Base-by-base conservation (phyloP, 2,888 invertebrate genomes). In the Celastrina argiolus region DNA sequence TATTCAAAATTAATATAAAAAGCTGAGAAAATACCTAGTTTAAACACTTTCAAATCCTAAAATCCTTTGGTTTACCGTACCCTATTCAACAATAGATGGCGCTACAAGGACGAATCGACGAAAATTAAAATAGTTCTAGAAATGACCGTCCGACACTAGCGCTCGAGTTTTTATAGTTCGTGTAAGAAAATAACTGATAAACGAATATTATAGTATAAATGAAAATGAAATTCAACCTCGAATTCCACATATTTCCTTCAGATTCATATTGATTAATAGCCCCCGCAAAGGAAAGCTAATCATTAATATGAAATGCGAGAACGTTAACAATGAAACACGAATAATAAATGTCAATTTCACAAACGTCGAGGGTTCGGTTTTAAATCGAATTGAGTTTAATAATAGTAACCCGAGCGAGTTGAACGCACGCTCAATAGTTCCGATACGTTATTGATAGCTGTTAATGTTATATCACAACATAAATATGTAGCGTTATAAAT, bases 291-390 rank as follows among this genome's bases (percentile, higher is more conserved):
- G 89, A 87, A 84, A 89, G 85, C 88, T 90, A 89, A 90, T 90
- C 89, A 89, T 90, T 90, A 90, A 90, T 89, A 89, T 87, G 85
- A 85, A 85, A 84, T 84, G 83, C 83, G 83, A 85, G 82, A 87
- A 86, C 84, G 84, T 82, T 83, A 87, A 89, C 90, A 90, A 90
- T 90, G 90, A 88, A 90, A 89, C 88, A 89, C 88, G 89, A 90
- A 90, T 89, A 89, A 90, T 90, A 89, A 90, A 90, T 90, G 90
- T 88, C 90, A 90, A 89, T 90, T 88, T 89, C 88, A 87, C 88
- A 89, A 90, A 88, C 89, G 88, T 83, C 88, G 83, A 87, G 89
- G 88, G 89, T 85, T 89, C 87, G 86, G 85, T 82, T 89, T 85
- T 87, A 88, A 88, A 90, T 90, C 90, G 90, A 90, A 89, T 88